These are phyloP conservation scores for Chloroceryle aenea DNA, from an alignment of 2,113 vertebrate species.

Conservation along the genomic window DNA sequence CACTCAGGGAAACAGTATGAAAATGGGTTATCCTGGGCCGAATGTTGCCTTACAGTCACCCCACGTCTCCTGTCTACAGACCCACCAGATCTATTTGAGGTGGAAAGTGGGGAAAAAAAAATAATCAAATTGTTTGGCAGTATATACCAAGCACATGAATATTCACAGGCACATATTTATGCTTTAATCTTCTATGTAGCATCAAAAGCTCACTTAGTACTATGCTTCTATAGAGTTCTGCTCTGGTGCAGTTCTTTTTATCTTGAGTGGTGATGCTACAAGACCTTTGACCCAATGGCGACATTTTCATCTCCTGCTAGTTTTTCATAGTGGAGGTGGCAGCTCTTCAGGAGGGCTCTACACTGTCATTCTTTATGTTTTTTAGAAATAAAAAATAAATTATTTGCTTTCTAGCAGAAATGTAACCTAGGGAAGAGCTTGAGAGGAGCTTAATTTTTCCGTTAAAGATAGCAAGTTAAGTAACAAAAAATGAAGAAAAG, in stretches of 20 bases:
- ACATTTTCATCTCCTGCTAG: background rate
- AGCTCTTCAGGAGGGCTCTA: background rate
- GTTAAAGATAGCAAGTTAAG: background rate
- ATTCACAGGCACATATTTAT: background rate
- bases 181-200: background rate
- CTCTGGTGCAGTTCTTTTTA: background rate
- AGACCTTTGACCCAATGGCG: background rate
- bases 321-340: background rate
- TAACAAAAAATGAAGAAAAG: background rate
- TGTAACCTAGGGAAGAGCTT: background rate
- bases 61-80: background rate
- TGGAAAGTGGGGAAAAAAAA: background rate
- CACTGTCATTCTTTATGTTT: background rate
- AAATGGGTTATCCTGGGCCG: fast-evolving
- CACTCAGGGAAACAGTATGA: background rate
- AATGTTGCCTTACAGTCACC: background rate
- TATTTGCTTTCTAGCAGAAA: background rate
- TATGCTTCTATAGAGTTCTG: background rate
- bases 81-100: background rate
- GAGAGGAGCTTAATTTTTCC: background rate
- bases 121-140: background rate
- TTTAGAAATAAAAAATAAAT: background rate
- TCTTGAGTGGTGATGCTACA: background rate
- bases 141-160: background rate
- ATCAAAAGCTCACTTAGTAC: background rate